Percentiles rank a stretch among this genome's conserved stretches.
phyloP scores from a whole-genome alignment of 2,797 vertebrate species.

The Percopsis omiscomaycus region DNA sequence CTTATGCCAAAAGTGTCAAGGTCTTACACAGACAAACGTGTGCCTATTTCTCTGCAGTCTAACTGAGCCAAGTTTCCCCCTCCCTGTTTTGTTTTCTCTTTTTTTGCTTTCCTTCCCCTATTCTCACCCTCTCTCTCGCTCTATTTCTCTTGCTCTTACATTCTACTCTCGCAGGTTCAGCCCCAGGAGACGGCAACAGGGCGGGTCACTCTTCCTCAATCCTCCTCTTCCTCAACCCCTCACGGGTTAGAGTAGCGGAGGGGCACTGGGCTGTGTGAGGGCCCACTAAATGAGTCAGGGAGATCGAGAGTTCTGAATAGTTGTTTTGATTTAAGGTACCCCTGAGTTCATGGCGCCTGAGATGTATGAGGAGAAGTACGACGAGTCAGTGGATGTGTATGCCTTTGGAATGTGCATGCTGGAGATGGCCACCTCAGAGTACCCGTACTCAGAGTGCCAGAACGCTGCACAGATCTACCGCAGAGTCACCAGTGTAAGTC shows the following conservation, averaged over 20 bases:
- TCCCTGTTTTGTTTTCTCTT: constrained; percentile 76
- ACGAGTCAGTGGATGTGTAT: constrained; percentile 99
- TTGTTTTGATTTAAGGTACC: constrained; percentile 99
- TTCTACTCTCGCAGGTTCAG: constrained; percentile 78
- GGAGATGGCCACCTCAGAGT: constrained; percentile 99
- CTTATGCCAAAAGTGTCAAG: constrained; percentile 67
- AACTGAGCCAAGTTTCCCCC: constrained; percentile 86
- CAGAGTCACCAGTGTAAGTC: constrained; percentile 98
- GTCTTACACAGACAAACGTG: constrained; percentile 90
- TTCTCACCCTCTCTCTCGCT: constrained; percentile 52
- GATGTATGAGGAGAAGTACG: constrained; percentile 99
- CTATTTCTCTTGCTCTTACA: constrained; percentile 67
- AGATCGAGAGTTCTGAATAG: constrained; percentile 92
- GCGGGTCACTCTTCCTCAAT: constrained; percentile 66
- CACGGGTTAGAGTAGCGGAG: constrained; percentile 79
- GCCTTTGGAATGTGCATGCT: constrained; percentile 99
- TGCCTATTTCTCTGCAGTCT: constrained; percentile 81
- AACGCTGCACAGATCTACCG: constrained; percentile 99
- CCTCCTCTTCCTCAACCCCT: constrained; percentile 78
- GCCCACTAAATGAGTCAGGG: constrained; percentile 80
- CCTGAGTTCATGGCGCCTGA: constrained; percentile 99
- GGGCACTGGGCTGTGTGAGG: constrained; percentile 77
- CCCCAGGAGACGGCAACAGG: constrained; percentile 61
- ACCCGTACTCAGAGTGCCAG: constrained; percentile 99
- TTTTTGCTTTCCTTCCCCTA: constrained; percentile 58